Percentiles rank a stretch among this genome's conserved stretches.
Evolutionary conservation across 2,797 vertebrate genomes (phyloP).

Genomic region (Hemibagrus guttatus): DNA sequence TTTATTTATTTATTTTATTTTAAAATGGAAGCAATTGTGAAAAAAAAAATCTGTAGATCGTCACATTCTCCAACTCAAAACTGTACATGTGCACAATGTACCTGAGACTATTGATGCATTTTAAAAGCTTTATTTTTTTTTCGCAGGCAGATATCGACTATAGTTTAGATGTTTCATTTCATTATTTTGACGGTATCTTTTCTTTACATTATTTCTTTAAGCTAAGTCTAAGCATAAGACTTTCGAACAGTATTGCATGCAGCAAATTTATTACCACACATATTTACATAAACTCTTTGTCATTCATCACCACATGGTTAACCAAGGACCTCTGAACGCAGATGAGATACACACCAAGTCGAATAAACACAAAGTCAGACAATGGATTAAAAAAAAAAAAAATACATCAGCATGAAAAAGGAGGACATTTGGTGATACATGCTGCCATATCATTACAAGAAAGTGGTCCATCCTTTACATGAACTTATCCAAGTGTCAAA

Average conservation of each 20-base stretch:
- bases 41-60: background rate
- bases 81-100: background rate
- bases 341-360: no score
- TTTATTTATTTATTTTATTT: no score
- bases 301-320: background rate
- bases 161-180: background rate
- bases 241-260: background rate
- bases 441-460: background rate
- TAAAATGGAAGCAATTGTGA: no score
- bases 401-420: background rate
- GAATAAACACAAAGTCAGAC: background rate
- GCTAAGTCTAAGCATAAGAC: background rate
- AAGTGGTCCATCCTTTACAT: background rate
- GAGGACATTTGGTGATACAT: no score
- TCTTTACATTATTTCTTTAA: background rate
- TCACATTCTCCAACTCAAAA: background rate
- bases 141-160: background rate
- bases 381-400: background rate
- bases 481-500: background rate
- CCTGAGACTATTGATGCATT: background rate
- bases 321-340: background rate
- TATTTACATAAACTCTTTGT: background rate
- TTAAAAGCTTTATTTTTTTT: background rate
- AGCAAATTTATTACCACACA: background rate
- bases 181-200: background rate